Evolutionary conservation across 2,888 invertebrate genomes (phyloP).

Genomic region (Galerucella nymphaeae): DNA sequence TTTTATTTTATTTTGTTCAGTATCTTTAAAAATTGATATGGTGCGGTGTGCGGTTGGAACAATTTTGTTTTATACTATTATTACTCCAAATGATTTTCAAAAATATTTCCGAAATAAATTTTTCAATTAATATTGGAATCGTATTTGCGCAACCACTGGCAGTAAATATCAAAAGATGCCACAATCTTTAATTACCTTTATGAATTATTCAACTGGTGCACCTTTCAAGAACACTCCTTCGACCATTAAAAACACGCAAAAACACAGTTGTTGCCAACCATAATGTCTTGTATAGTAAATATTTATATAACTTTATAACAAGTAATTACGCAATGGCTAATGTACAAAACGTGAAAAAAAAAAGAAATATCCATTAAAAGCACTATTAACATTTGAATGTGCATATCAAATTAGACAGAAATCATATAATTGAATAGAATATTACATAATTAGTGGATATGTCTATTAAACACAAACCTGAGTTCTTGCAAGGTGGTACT

Average conservation of each 20-base stretch:
- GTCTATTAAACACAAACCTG: too few relatives aligned
- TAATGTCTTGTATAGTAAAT: slow-evolving; percentile 15
- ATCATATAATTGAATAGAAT: too few relatives aligned
- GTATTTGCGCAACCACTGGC: neutral
- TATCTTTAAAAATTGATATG: neutral
- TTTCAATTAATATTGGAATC: too few relatives aligned
- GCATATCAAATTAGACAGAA: too few relatives aligned
- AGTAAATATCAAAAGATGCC: slow-evolving; percentile 16
- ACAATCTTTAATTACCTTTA: slow-evolving; percentile 18
- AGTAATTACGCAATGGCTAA: neutral
- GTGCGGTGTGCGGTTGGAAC: neutral
- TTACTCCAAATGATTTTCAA: too few relatives aligned
- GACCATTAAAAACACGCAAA: slow-evolving; percentile 24
- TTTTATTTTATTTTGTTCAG: neutral
- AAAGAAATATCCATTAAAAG: too few relatives aligned
- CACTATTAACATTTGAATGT: too few relatives aligned
- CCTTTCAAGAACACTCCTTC: slow-evolving; percentile 29
- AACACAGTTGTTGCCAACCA: slow-evolving; percentile 10
- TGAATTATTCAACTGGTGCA: slow-evolving; percentile 17
- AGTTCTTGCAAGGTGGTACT: too few relatives aligned
- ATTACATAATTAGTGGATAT: too few relatives aligned
- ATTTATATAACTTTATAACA: slow-evolving; percentile 15
- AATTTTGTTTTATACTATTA: neutral
- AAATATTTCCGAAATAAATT: too few relatives aligned
- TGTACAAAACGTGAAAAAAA: neutral